Base-by-base conservation (phyloP, 1,140 invertebrate genomes). In the Elysia chlorotica region DNA sequence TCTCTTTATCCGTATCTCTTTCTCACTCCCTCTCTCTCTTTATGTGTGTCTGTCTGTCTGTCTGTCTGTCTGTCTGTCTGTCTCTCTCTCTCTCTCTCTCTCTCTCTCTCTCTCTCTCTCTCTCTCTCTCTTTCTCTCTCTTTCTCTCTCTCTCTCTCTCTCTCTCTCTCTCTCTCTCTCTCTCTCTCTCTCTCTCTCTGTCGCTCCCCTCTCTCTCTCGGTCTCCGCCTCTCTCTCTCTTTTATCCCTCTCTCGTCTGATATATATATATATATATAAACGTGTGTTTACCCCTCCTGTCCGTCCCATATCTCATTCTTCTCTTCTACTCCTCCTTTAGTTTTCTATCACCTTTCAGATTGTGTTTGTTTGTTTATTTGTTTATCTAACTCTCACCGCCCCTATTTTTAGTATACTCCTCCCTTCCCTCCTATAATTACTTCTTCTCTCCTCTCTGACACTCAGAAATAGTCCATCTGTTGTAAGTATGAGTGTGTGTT, bases 91-190 rank as follows among this genome's bases (percentile, higher is more conserved):
- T n/a, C n/a, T n/a, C n/a, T n/a, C n/a, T n/a, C n/a, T n/a, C n/a
- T n/a, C n/a, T n/a, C n/a, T n/a, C n/a, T n/a, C n/a, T n/a, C n/a
- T n/a, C n/a, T n/a, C n/a, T n/a, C n/a, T n/a, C n/a, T n/a, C n/a
- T n/a, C n/a, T n/a, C n/a, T n/a, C n/a, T n/a, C n/a, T n/a, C n/a
- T n/a, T n/a, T 57, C 54, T n/a, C 54, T 57, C 5, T 57, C 5
- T 57, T 28, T 57, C 54, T 57, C 5, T 10, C 54, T 57, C 54
- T 57, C 54, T 57, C 5, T 5, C 5, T 5, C 54, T 57, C 54
- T 57, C 54, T 57, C 54, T 57, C 4, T 6, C 4, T 57, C n/a
- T 57, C 54, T 57, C 54, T 57, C 54, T 57, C n/a, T 57, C 54
- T 57, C 4, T 57, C 30, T 57, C 21, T 57, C 54, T 57, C n/a